Base-by-base conservation (phyloP, 2,888 invertebrate species). In the Caenorhabditis sinica region DNA sequence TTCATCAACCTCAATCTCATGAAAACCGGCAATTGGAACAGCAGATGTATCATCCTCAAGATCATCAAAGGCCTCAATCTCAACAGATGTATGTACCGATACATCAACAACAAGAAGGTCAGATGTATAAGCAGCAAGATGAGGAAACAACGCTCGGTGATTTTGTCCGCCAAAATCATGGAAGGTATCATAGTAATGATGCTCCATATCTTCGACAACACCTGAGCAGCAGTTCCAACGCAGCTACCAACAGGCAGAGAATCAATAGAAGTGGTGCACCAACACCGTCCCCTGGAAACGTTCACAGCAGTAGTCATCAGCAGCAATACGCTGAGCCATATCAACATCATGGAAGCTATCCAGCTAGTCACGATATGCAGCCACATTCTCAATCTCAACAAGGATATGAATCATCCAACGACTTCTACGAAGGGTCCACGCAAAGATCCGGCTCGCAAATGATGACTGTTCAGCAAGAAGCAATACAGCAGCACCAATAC, bases 121-220 rank as follows among this genome's bases (percentile, higher is more conserved):
- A 33, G n/a, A 56, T 65, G 33, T 66, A 80, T 40, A 72, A 80
- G 25, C n/a, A 11, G 11, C 80, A 72, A 51, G 72, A 65, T 15
- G 33, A 36, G 17, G 79, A 72, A 30, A 56, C 63, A 30, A 76
- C 76, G 17, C 45, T 76, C 2, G 68, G 76, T 15, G 75, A 75
- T 20, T 30, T 63, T 4, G 28, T 77, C 23, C 33, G 79, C 1
- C 69, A 77, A 9, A 60, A 45, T 3, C 80, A 73, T 11, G 60
- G 73, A 53, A 66, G 73, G 68, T 81, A 71, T 40, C 79, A 71
- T 45, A 53, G 72, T 28, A 73, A 81, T 36, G 73, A 80, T 56
- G 72, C 65, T 11, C 72, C 73, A n/a, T 8, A 60, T 36, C 60
- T 75, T n/a, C 63, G 71, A 0, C 82, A 82, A 40, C 82, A 81